Evolutionary conservation across 2,888 invertebrate genomes (phyloP).

Genomic region (Limnephilus auricula): DNA sequence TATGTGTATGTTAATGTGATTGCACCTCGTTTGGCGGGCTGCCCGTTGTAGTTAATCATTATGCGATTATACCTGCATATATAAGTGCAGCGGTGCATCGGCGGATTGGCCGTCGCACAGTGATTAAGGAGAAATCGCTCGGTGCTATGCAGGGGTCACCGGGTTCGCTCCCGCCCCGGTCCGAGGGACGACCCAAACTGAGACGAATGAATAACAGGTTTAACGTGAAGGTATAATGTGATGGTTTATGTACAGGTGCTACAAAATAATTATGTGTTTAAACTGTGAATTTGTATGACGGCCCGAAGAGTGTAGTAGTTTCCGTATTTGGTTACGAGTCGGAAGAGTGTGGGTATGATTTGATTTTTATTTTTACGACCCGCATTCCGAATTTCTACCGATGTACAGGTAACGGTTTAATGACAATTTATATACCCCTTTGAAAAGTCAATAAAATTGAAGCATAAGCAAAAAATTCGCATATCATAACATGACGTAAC

Average conservation of each 20-base stretch:
- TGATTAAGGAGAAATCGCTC: slow-evolving; percentile 2
- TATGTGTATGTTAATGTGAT: not conserved
- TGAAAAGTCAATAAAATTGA: too few species aligned
- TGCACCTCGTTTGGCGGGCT: not conserved
- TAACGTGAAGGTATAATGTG: not conserved
- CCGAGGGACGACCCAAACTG: not conserved
- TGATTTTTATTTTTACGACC: too few species aligned
- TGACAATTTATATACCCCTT: too few species aligned
- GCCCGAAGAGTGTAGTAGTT: not conserved
- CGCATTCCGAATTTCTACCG: too few species aligned
- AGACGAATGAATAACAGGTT: not conserved
- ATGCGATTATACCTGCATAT: not conserved
- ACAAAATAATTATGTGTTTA: not conserved
- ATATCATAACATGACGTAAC: too few species aligned
- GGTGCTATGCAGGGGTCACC: not conserved
- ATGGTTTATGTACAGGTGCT: not conserved
- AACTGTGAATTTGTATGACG: not conserved
- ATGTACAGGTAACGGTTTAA: too few species aligned
- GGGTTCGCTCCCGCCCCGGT: not conserved
- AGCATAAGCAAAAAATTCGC: too few species aligned
- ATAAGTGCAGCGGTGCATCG: not conserved
- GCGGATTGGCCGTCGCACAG: not conserved
- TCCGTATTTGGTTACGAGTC: not conserved
- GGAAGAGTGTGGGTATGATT: not conserved
- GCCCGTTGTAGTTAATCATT: not conserved